Percentiles rank a stretch among this genome's conserved stretches.
Conservation (phyloP, 2,113 vertebrate genomes). For the Caracal caracal region DNA sequence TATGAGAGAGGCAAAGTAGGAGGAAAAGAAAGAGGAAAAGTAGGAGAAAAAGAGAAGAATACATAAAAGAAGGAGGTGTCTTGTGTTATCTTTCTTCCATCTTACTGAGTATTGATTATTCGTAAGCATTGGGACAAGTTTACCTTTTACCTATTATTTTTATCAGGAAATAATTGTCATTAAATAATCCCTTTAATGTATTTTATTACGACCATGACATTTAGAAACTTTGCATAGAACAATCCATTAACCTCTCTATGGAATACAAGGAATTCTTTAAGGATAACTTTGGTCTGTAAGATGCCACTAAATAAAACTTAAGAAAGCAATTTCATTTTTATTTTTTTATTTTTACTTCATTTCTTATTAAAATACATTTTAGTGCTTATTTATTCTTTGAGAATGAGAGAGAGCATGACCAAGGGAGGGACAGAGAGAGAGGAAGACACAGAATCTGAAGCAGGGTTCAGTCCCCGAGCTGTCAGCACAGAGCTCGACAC, state of each 20-base stretch:
- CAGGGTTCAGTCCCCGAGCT: no score
- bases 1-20: not conserved
- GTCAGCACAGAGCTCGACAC: no score
- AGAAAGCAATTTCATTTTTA: conserved; percentile 13
- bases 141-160: not conserved
- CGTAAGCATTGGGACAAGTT: not conserved
- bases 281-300: not conserved
- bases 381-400: no score
- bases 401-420: no score
- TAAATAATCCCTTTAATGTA: not conserved
- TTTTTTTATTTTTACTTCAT: no score
- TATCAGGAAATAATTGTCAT: not conserved
- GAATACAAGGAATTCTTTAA: conserved; percentile 8
- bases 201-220: conserved; percentile 19
- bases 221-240: not conserved
- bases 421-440: no score
- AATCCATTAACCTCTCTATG: not conserved
- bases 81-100: not conserved
- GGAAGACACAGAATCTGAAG: no score
- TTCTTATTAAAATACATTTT: no score
- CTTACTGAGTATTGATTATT: not conserved
- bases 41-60: not conserved
- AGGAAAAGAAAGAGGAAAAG: not conserved
- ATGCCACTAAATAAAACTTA: not conserved
- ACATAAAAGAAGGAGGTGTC: not conserved